Evolutionary conservation across 2,797 vertebrate genomes (phyloP).

Genomic region (Nyctalus aviator): DNA sequence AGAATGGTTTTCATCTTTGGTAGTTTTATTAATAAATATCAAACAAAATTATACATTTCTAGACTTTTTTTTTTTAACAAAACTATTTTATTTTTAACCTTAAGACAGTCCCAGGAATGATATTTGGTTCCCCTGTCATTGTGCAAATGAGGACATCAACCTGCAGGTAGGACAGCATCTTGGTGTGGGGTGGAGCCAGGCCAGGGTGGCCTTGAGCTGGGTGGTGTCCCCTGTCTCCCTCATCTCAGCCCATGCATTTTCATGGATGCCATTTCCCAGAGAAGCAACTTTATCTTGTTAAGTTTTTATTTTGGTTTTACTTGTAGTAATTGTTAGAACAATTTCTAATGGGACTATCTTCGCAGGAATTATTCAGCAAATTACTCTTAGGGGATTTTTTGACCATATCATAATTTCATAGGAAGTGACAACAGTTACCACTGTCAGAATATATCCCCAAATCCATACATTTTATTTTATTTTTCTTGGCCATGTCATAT

Average conservation of each 20-base stretch:
- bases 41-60: not conserved
- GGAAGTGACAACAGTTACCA: not conserved
- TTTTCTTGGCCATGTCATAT: not conserved
- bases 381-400: slow-evolving; percentile 1
- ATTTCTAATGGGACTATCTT: not conserved
- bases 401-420: not conserved
- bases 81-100: slow-evolving; percentile 21
- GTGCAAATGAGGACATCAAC: not conserved
- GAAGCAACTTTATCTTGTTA: not conserved
- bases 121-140: not conserved
- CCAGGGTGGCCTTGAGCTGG: not conserved
- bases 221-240: not conserved
- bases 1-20: not conserved
- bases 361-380: slow-evolving; percentile 28
- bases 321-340: not conserved
- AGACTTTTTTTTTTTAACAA: not conserved
- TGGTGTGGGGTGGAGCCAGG: not conserved
- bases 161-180: not conserved
- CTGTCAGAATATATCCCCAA: not conserved
- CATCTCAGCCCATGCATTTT: not conserved
- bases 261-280: not conserved
- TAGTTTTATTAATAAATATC: slow-evolving; percentile 16
- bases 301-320: slow-evolving; percentile 25
- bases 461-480: slow-evolving; percentile 7
- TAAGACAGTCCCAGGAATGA: not conserved